Base-by-base conservation (phyloP, 2,797 vertebrate genomes). In the Eospalax fontanierii region DNA sequence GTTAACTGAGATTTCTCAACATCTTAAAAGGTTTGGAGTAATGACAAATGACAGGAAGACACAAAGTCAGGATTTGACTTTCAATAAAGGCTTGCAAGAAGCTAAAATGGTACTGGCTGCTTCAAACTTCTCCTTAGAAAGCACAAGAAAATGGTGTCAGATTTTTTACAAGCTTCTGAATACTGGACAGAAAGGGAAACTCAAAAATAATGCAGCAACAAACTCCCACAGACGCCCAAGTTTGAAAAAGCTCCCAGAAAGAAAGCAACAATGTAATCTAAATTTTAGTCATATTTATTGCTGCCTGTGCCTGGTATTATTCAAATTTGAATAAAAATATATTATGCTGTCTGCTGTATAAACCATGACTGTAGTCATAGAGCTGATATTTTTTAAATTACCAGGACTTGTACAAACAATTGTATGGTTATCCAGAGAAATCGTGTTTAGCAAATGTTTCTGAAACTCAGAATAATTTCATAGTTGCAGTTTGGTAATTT, bases 401-500 rank as follows among this genome's bases (percentile, higher is more conserved):
- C 43, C 22, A 16, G 28, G 43, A 79, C 21, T 38, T 90, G 68
- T 3, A 6, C 2, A 40, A 57, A 66, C 50, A 80, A 65, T 33
- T 57, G 12, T 82, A 22, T 74, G 24, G 78, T 89, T 92, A 88
- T 35, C 22, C 54, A 86, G 26, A 35, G 28, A 86, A 91, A 38
- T 26, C 30, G 6, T 71, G 54, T 46, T 95, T 80, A 84, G 50
- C 24, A 75, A 75, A 22, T 93, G 30, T 70, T 89, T 89, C 87
- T 89, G 54, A 79, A 96, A 75, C 15, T 89, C 35, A 81, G n/a
- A 90, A 83, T 68, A 85, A 93, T 91, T 80, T 91, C 83, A 16
- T 86, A 83, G 46, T 65, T 94, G 5, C 12, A 63, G 81, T 92
- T 92, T 87, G 7, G 1, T 89, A 78, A 24, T 89, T 16, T 0